Percentiles rank a stretch among this genome's conserved stretches.
These are phyloP conservation scores for Silurus glanis DNA, from an alignment of 2,113 vertebrate genomes.

Conservation along the genomic window DNA sequence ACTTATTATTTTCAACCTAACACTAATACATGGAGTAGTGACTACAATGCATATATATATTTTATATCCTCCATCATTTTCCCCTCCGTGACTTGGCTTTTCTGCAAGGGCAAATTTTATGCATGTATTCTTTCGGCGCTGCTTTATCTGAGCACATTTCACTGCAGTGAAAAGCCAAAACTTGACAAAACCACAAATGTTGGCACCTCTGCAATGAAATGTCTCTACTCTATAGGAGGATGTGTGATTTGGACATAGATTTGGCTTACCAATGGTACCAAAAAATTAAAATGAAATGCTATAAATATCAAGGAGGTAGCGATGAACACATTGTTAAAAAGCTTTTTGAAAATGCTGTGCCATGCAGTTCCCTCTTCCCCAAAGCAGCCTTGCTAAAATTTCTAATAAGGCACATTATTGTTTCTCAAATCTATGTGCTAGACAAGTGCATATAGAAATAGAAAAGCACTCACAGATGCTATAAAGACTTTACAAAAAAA, in stretches of 20 bases:
- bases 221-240: not conserved
- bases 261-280: not conserved
- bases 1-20: too few relatives aligned
- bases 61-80: not conserved
- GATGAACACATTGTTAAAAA: not conserved
- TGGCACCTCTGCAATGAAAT: not conserved
- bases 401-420: not conserved
- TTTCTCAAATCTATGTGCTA: not conserved
- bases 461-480: not conserved
- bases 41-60: too few relatives aligned
- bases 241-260: not conserved
- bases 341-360: not conserved
- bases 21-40: too few relatives aligned
- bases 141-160: not conserved
- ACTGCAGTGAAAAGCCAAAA: not conserved
- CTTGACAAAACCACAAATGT: not conserved
- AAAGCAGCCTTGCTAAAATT: not conserved
- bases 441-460: not conserved
- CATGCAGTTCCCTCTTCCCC: not conserved
- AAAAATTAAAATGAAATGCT: not conserved
- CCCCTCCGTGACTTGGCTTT: not conserved
- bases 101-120: not conserved
- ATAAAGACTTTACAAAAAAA: not conserved
- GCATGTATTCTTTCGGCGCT: too few relatives aligned
- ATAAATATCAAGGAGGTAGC: not conserved